Conservation (phyloP, 2,113 vertebrate species). For the Willisornis vidua region DNA sequence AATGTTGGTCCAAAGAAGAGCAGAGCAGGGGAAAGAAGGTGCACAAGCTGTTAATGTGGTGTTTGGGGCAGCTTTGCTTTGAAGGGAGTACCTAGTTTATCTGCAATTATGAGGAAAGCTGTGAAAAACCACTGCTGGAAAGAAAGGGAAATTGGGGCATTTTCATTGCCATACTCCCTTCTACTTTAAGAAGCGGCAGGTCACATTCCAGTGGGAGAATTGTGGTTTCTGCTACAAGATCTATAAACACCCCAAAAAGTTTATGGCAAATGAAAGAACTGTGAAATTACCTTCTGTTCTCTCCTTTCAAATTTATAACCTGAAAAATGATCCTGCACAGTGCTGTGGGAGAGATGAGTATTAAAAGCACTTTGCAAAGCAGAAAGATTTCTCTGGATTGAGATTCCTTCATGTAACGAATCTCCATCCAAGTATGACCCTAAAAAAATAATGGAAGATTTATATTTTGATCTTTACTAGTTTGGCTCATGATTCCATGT, state of each 20-base stretch:
- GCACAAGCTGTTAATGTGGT: conserved; percentile 16
- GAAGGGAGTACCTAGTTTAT: conserved; percentile 55
- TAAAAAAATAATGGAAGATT: not conserved
- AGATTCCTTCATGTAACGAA: not conserved
- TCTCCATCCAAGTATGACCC: not conserved
- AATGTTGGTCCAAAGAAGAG: conserved; percentile 48
- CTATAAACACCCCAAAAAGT: not conserved
- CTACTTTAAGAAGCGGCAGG: conserved; percentile 9
- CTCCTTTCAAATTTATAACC: not conserved
- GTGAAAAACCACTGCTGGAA: conserved; percentile 48
- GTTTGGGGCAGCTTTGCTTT: conserved; percentile 57
- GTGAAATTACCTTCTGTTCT: not conserved
- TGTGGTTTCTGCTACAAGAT: conserved; percentile 15
- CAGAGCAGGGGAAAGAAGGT: conserved; percentile 60
- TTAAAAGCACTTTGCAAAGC: not conserved
- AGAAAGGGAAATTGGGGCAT: conserved; percentile 10
- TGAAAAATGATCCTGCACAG: not conserved
- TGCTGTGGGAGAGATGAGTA: not conserved
- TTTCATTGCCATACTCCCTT: conserved; percentile 36
- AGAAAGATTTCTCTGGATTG: not conserved
- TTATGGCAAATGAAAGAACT: conserved; percentile 21
- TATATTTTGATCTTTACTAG: not conserved
- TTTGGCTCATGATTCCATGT: not conserved
- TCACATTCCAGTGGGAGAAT: not conserved
- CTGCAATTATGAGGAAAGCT: conserved; percentile 55